phyloP scores from a whole-genome alignment of 2,888 invertebrate genomes.

The Dione vanillae region DNA sequence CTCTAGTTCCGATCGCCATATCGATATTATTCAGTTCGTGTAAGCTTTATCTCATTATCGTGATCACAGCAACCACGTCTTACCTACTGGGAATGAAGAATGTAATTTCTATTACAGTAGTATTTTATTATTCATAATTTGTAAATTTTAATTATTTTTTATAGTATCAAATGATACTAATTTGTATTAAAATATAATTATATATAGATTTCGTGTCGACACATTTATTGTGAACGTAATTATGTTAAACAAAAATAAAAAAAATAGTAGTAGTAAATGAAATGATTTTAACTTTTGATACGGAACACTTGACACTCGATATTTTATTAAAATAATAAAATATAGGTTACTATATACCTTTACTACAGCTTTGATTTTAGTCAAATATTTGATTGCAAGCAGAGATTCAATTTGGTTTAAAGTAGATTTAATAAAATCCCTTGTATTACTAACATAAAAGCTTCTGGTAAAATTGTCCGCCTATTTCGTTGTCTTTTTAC shows the following conservation, averaged over 20 bases:
- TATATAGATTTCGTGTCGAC: too few species aligned
- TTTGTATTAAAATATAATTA: too few species aligned
- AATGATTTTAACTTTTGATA: too few species aligned
- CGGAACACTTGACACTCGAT: too few species aligned
- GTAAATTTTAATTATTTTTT: too few species aligned
- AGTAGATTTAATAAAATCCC: slow-evolving; percentile 21
- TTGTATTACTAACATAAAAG: slow-evolving; percentile 32
- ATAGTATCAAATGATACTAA: too few species aligned
- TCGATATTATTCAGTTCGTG: slow-evolving; percentile 25
- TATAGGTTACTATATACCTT: background rate
- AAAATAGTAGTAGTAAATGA: too few species aligned
- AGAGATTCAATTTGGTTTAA: slow-evolving; percentile 13
- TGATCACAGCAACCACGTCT: slow-evolving; percentile 13
- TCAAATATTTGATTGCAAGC: background rate
- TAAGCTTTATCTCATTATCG: slow-evolving; percentile 17
- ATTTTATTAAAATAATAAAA: too few species aligned
- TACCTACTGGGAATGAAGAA: slow-evolving; percentile 15
- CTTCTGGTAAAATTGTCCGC: slow-evolving; percentile 27
- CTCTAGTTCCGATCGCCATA: slow-evolving; percentile 16
- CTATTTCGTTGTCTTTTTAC: slow-evolving; percentile 34
- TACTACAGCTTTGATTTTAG: background rate
- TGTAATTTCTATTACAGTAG: background rate
- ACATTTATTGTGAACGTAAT: too few species aligned
- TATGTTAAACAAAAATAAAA: too few species aligned
- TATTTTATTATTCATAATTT: background rate